Conservation (phyloP, 1,140 invertebrate genomes). For the Tetramorium simillimum region DNA sequence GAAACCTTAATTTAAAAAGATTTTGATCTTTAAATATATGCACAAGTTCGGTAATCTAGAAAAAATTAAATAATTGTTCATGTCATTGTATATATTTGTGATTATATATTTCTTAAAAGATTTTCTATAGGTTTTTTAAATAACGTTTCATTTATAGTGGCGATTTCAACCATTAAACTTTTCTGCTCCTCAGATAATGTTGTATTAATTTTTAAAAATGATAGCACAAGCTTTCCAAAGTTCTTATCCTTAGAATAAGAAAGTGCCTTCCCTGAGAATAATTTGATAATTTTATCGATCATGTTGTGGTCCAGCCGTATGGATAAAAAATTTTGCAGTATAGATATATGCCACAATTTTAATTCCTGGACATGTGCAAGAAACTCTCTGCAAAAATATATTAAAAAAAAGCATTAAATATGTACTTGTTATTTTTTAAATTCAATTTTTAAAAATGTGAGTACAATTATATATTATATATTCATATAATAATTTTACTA, state of each 20-base stretch:
- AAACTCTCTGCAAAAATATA: constrained; percentile 72
- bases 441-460: background rate
- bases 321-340: constrained; percentile 69
- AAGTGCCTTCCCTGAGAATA: constrained; percentile 70
- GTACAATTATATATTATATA: background rate
- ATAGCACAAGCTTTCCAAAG: constrained; percentile 74
- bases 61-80: background rate
- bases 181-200: constrained; percentile 70
- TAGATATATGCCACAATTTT: constrained; percentile 74
- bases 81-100: background rate
- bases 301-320: constrained; percentile 55
- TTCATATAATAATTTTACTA: background rate
- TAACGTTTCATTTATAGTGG: constrained; percentile 70
- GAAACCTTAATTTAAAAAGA: background rate
- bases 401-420: constrained; percentile 27
- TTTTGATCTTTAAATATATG: background rate
- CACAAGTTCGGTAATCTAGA: background rate
- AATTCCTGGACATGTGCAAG: constrained; percentile 66
- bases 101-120: constrained; percentile 57
- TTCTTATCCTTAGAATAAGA: constrained; percentile 73
- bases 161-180: constrained; percentile 69
- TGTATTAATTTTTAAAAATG: constrained; percentile 72
- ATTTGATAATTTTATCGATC: constrained; percentile 67
- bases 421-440: background rate
- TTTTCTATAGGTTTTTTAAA: constrained; percentile 75